Evolutionary conservation across 2,888 invertebrate species (phyloP).

Genomic region (Chrysomela aeneicollis): DNA sequence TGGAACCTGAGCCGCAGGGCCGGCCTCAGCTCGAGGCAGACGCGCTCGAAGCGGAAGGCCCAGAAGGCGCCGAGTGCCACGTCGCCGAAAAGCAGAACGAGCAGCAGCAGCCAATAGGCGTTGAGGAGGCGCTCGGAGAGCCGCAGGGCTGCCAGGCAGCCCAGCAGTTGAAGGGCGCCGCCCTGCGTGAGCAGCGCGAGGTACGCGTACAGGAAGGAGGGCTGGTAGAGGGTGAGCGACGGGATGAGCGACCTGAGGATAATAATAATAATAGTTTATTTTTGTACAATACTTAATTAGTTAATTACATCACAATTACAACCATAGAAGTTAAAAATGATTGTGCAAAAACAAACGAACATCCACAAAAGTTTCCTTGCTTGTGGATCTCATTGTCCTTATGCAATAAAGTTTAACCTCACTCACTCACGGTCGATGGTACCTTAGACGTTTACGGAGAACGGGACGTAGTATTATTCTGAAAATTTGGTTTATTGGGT

Average conservation of each 20-base stretch:
- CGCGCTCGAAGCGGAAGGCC: conserved; percentile 68
- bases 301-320: too few relatives aligned
- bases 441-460: too few relatives aligned
- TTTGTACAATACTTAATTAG: too few relatives aligned
- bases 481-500: too few relatives aligned
- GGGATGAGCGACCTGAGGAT: conserved; percentile 71
- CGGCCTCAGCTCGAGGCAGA: conserved; percentile 78
- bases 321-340: too few relatives aligned
- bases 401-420: too few relatives aligned
- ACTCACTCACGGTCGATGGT: too few relatives aligned
- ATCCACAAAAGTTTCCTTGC: too few relatives aligned
- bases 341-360: too few relatives aligned
- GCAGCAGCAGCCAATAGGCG: conserved; percentile 82
- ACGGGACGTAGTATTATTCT: too few relatives aligned
- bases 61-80: conserved; percentile 84
- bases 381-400: too few relatives aligned
- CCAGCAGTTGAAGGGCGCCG: conserved; percentile 74
- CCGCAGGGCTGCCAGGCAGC: conserved; percentile 82
- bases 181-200: conserved; percentile 79
- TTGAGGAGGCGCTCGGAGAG: conserved; percentile 83
- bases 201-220: conserved; percentile 82
- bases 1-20: conserved; percentile 66
- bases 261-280: too few relatives aligned
- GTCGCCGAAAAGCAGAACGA: conserved; percentile 83
- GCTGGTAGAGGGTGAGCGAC: conserved; percentile 79